A percentile compares a stretch with the other conserved stretches of the same genome.
Conservation (phyloP, 2,113 vertebrate species). For the Cebidichthys violaceus region DNA sequence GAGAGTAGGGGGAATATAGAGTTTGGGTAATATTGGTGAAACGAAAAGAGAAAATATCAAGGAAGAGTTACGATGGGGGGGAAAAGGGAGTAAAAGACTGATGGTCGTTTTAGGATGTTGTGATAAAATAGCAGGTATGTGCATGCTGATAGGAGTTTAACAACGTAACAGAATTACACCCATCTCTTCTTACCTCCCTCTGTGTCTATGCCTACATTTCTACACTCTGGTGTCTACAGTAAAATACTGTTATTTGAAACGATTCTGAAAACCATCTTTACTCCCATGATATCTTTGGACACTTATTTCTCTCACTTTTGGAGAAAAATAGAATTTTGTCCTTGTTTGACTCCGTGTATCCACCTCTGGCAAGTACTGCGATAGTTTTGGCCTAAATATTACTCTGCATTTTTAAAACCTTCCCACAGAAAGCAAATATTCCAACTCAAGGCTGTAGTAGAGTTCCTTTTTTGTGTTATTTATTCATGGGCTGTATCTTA, state of each 20-base stretch:
- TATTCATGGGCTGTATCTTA: not conserved
- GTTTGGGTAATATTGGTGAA: conserved; percentile 7
- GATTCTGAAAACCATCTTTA: conserved; percentile 14
- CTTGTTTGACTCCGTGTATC: not conserved
- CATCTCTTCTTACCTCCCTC: conserved; percentile 1
- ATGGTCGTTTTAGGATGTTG: conserved; percentile 35
- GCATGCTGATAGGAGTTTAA: conserved; percentile 13
- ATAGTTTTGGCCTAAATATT: not conserved
- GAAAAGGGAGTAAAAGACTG: not conserved
- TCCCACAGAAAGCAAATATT: not conserved
- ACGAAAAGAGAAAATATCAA: conserved; percentile 21
- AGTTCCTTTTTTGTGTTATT: not conserved
- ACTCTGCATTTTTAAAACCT: not conserved
- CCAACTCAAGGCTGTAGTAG: no score
- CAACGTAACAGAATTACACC: not conserved
- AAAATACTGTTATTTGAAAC: conserved; percentile 39
- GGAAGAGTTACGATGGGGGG: not conserved
- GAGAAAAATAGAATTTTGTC: not conserved
- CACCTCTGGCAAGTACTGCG: not conserved
- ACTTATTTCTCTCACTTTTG: not conserved
- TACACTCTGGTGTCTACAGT: not conserved
- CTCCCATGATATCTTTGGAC: conserved; percentile 8
- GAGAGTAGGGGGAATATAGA: not conserved
- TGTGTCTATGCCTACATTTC: not conserved
- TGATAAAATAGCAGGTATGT: conserved; percentile 44